A percentile compares a stretch with the other conserved stretches of the same genome.
Conservation (phyloP, 2,113 vertebrate species). For the Abramis brama region DNA sequence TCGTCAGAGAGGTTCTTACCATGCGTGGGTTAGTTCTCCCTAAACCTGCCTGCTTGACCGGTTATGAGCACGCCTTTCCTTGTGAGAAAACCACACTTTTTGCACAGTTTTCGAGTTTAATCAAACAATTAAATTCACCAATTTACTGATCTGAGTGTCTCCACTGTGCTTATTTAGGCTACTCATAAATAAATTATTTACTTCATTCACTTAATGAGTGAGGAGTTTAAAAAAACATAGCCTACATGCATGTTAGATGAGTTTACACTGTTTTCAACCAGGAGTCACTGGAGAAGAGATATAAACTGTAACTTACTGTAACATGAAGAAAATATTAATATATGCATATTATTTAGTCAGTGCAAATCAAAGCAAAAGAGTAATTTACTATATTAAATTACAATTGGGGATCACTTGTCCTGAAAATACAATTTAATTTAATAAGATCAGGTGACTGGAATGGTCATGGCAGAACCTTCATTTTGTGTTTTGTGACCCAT, state of each 20-base stretch:
- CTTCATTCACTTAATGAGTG: no score
- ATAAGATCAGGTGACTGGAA: no score
- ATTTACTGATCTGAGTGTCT: neutral
- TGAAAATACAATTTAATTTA: no score
- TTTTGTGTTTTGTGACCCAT: no score
- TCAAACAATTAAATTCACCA: neutral
- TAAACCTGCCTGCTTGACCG: conserved; percentile 45
- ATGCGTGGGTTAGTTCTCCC: neutral
- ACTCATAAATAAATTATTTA: neutral
- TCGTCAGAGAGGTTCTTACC: conserved; percentile 43
- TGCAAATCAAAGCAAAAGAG: no score
- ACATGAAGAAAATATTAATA: neutral
- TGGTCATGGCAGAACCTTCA: no score
- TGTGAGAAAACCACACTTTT: neutral
- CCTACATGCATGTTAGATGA: neutral
- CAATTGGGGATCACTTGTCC: no score
- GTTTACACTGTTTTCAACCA: neutral
- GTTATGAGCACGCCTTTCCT: conserved; percentile 36
- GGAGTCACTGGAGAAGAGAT: neutral
- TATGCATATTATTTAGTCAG: neutral
- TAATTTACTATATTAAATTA: no score
- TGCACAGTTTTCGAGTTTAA: neutral
- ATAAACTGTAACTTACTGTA: neutral
- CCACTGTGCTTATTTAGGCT: neutral
- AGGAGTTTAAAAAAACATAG: no score